Conservation (phyloP, 2,113 vertebrate genomes). For the Barbus barbus region DNA sequence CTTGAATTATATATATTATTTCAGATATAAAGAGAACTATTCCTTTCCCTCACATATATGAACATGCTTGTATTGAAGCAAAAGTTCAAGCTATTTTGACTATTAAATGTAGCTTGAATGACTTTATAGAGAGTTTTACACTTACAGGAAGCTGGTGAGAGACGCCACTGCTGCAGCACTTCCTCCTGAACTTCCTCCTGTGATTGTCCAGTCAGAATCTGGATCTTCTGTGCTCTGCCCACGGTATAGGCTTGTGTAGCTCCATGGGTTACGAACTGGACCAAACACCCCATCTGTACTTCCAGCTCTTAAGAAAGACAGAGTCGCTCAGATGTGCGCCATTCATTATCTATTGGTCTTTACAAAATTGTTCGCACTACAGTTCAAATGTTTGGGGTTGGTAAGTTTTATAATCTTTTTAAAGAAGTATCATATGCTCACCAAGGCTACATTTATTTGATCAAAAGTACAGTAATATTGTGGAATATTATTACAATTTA, state of each 20-base stretch:
- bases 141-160: constrained; percentile 77
- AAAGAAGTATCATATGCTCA: background rate
- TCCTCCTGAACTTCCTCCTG: constrained; percentile 94
- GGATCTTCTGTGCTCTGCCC: constrained; percentile 59
- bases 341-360: background rate
- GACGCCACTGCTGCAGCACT: constrained; percentile 89
- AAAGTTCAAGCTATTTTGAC: background rate
- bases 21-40: constrained; percentile 53
- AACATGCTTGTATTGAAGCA: background rate
- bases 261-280: constrained; percentile 96
- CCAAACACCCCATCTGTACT: constrained; percentile 90
- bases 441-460: background rate
- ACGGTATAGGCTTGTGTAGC: constrained; percentile 82
- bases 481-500: background rate
- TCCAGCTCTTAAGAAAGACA: constrained; percentile 78
- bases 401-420: background rate
- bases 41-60: background rate
- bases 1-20: background rate
- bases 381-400: background rate
- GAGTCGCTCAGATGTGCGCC: too few species aligned
- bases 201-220: constrained; percentile 81
- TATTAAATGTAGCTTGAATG: background rate
- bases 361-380: background rate
- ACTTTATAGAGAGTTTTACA: too few species aligned
- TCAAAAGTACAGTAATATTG: background rate